Base-by-base conservation (phyloP, 2,888 invertebrate species). In the Anthrax anthrax region DNA sequence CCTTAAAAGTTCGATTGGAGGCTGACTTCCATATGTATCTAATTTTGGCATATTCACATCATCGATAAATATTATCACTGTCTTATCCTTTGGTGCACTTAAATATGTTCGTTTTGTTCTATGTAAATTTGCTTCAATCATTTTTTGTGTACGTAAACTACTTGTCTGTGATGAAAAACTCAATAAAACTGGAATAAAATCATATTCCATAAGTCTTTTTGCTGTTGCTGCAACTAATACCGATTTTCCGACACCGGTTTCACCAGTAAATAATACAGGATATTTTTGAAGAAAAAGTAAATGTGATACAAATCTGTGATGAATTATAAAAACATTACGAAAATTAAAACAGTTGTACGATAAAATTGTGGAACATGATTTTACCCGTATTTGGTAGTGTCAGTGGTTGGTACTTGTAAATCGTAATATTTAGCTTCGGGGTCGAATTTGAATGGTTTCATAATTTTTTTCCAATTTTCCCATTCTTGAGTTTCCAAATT, bases 141-240 rank as follows among this genome's bases (percentile, higher is more conserved):
- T 88, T 53, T 75, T 76, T 68, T 85, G 85, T 0, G 88, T 90
- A 23, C 87, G 73, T 23, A 75, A 67, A 56, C 89, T 90, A 63
- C 83, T 85, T 0, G 92, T 92, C 70, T 92, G 91, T 0, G 92
- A 91, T 0, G 91, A 91, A 67, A 92, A 92, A 61, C 89, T 91
- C 48, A 94, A 70, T 51, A 83, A 79, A 1, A 84, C 76, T 0
- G 90, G 84, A 19, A 88, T 76, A 59, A 80, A 84, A 39, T 70
- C 64, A 1, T 76, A 77, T 1, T 74, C 71, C 0, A 66, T 58
- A 8, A 91, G 73, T 39, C 71, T 75, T 46, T 78, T 78, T 39
- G 92, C 68, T 1, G 81, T 78, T 43, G 79, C 78, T 57, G 84
- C 78, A 0, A 87, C 88, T 46, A 91, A 77, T 4, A 87, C 83